Evolutionary conservation across 2,888 invertebrate species (phyloP), one percentile per base, ranked within the genome.

Genomic region (Noctuana brunneofusca): DNA sequence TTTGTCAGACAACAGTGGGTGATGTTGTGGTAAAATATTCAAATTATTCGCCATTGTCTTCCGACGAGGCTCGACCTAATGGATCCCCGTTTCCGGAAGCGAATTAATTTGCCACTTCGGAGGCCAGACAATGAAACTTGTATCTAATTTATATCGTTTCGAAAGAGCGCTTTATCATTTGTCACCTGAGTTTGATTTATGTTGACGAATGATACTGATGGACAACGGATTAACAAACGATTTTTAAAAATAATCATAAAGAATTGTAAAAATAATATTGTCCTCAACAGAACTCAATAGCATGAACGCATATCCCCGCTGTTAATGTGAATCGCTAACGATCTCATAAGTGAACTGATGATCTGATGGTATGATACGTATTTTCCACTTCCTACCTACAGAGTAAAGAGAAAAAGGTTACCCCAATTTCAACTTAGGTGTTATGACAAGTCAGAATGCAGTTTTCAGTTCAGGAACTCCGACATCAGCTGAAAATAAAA

Each of bases 401-500:
- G 27, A 5, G 27, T 8, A 3, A 27, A 27, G 27, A n/a, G 22
- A 14, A 43, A 22, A 43, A 2, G 59, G 20, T 53, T 30, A 6
- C 27, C 50, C 27, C 18, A 53, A 53, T 59, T 59, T 46, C 48
- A 59, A 52, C 43, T 59, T 20, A 35, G 48, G 54, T 38, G 35
- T 60, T 48, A 60, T 54, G 60, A 54, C 48, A 53, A 48, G 54
- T 46, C 53, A 8, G 35, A 59, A 59, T 22, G 46, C 46, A 59
- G 41, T 41, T 57, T 59, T 54, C 48, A 5, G 35, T 50, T 41
- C 41, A 59, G 24, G 48, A 54, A 48, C 38, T 54, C 48, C 60
- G 46, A 54, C 60, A 38, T 60, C 60, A 60, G 60, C 60, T 60
- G 18, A 60, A 60, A 60, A 60, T 60, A 60, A 60, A 60, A 60